phyloP scores from a whole-genome alignment of 2,888 invertebrate genomes.

The Trachelus tabidus region DNA sequence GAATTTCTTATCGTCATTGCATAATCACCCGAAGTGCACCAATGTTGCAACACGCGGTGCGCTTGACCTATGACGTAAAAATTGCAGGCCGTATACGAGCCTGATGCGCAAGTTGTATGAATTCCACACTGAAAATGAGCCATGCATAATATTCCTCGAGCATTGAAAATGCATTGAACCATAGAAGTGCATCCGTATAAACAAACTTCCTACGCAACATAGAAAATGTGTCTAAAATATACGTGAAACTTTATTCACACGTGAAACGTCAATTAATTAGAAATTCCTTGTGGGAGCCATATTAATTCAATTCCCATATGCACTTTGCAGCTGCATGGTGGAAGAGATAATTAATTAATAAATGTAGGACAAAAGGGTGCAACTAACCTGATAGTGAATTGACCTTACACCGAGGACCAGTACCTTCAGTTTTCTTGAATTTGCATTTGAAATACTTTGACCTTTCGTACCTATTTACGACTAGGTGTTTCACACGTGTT shows the following conservation, averaged over 20 bases:
- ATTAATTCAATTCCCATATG: neutral
- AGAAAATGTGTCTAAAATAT: neutral
- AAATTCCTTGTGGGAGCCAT: neutral
- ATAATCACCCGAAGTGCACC: slow-evolving; percentile 34
- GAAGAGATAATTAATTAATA: slow-evolving; percentile 26
- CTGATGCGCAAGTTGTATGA: neutral
- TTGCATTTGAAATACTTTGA: slow-evolving; percentile 56
- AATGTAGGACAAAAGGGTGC: slow-evolving; percentile 6
- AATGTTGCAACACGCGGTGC: slow-evolving; percentile 27
- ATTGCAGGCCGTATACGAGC: slow-evolving; percentile 5
- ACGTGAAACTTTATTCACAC: neutral
- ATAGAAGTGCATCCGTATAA: neutral
- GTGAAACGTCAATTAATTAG: neutral
- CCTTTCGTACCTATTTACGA: slow-evolving; percentile 39
- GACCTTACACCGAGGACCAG: slow-evolving; percentile 8
- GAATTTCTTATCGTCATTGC: slow-evolving; percentile 39
- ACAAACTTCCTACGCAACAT: neutral
- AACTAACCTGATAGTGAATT: neutral
- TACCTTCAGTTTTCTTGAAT: slow-evolving; percentile 34
- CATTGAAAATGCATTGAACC: neutral
- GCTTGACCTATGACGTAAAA: slow-evolving; percentile 42
- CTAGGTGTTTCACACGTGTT: neutral
- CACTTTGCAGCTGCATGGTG: neutral
- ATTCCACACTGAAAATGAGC: neutral
- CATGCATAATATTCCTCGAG: neutral